Evolutionary conservation across 2,113 vertebrate genomes (phyloP), one percentile per base, ranked within the genome.

Genomic region (Xiphophorus maculatus): DNA sequence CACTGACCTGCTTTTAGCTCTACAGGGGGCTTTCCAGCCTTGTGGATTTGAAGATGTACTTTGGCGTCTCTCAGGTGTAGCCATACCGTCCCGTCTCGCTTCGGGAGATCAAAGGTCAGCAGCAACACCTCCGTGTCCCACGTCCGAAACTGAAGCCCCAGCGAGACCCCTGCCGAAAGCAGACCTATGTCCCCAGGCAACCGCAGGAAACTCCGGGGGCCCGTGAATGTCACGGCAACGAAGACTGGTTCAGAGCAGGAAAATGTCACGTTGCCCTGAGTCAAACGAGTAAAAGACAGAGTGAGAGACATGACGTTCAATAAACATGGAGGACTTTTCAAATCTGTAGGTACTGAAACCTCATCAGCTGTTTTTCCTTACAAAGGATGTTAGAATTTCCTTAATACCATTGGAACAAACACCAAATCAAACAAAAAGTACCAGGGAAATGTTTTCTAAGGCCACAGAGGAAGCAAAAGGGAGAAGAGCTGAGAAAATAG

Each of bases 41-140:
- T 97, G 72, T 93, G 93, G 88, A 97, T 85, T 84, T 89, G 95
- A 62, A 96, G 74, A 90, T 94, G 95, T 30, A 96, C 76, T 82
- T 89, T 95, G 10, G 95, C 96, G 66, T 95, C 93, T 51, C 86
- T 95, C 74, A 98, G 93, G 89, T 94, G 93, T 62, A 97, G 89
- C 85, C 95, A 90, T 60, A 96, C 89, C 12, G 85, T 78, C 5
- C 94, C 94, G 0, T 89, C 92, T 74, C 87, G 63, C 28, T 91
- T 77, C 0, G 90, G 91, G 6, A 96, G 89, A 75, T 95, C 96
- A 73, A 86, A 94, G 82, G 93, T 95, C 44, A 97, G 83, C 3
- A 98, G 89, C 69, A 97, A 91, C 32, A 96, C 97, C 0, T 88
- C 95, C 62, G 92, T 93, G 87, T 97, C 96, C 97, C 97, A 98